A percentile compares a stretch with the other conserved stretches of the same genome.
These are phyloP conservation scores for Tetraodon nigroviridis DNA, from an alignment of 2,113 vertebrate genomes.

Conservation along the genomic window DNA sequence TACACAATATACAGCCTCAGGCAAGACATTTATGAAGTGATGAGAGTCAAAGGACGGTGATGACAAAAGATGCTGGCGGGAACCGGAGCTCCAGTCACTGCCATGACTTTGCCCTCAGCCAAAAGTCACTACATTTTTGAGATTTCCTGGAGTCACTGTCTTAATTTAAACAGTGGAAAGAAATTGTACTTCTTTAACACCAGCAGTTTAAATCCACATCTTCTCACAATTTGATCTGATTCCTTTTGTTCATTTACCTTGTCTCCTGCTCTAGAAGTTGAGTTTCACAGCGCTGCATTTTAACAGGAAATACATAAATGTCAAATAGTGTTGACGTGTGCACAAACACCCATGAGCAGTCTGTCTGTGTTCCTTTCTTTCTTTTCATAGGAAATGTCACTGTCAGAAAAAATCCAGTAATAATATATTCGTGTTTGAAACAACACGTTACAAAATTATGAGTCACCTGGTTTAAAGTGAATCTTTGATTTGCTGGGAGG, in stretches of 20 bases:
- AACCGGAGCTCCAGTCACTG: constrained; percentile 45
- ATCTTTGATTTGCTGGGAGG: constrained; percentile 2
- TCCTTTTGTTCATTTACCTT: too few relatives aligned
- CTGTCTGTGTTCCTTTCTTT: constrained; percentile 8
- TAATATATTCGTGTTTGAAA: constrained; percentile 16
- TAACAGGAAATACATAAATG: too few relatives aligned
- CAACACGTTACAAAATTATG: constrained; percentile 50
- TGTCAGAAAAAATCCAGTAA: constrained; percentile 8
- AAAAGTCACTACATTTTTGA: constrained; percentile 59
- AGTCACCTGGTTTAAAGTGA: constrained; percentile 38
- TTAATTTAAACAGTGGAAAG: too few relatives aligned
- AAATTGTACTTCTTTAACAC: too few relatives aligned
- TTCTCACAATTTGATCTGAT: too few relatives aligned
- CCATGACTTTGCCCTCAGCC: constrained; percentile 59
- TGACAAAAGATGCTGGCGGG: constrained; percentile 55
- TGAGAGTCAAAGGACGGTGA: constrained; percentile 55
- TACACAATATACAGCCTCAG: constrained; percentile 46
- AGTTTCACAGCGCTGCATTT: too few relatives aligned
- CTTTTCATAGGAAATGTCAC: neutral
- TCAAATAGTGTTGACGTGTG: too few relatives aligned
- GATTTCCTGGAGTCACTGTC: constrained; percentile 26
- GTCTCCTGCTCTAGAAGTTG: too few relatives aligned
- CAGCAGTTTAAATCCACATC: too few relatives aligned
- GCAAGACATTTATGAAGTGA: constrained; percentile 47
- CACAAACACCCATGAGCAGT: too few relatives aligned